Conservation (phyloP, 2,113 vertebrate species). For the Zeus faber region DNA sequence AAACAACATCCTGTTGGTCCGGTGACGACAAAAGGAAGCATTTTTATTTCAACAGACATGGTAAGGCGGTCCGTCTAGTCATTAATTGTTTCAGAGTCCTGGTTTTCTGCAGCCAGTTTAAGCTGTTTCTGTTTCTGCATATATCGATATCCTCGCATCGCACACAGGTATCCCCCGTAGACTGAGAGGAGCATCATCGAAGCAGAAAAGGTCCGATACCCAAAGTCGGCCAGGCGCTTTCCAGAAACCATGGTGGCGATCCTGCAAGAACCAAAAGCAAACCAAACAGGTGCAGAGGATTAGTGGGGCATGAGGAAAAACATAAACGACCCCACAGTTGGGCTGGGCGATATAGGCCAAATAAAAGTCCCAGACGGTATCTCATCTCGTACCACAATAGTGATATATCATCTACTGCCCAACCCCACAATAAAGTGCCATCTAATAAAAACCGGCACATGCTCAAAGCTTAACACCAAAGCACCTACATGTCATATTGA, state of each 20-base stretch:
- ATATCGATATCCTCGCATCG: constrained; percentile 70
- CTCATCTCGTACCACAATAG: too few relatives aligned
- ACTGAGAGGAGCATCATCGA: constrained; percentile 90
- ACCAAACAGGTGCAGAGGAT: too few relatives aligned
- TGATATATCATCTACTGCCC: too few relatives aligned
- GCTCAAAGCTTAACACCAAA: too few relatives aligned
- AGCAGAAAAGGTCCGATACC: constrained; percentile 85
- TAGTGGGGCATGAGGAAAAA: too few relatives aligned
- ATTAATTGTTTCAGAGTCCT: constrained; percentile 61
- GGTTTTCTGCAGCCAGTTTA: constrained; percentile 69
- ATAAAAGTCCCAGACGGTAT: too few relatives aligned
- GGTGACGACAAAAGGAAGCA: constrained; percentile 4
- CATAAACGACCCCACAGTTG: too few relatives aligned
- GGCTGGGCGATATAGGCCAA: too few relatives aligned
- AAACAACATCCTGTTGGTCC: background rate
- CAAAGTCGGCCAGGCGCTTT: constrained; percentile 87
- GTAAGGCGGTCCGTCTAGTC: constrained; percentile 29
- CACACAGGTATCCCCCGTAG: constrained; percentile 87
- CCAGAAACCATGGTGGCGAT: constrained; percentile 75
- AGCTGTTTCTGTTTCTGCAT: constrained; percentile 63
- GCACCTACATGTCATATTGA: too few relatives aligned
- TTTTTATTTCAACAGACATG: constrained; percentile 29
- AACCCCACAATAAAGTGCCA: too few relatives aligned
- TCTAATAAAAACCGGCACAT: too few relatives aligned
- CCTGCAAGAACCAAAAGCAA: constrained; percentile 24